Conservation (phyloP, 2,797 vertebrate genomes). For the Platalea minor region DNA sequence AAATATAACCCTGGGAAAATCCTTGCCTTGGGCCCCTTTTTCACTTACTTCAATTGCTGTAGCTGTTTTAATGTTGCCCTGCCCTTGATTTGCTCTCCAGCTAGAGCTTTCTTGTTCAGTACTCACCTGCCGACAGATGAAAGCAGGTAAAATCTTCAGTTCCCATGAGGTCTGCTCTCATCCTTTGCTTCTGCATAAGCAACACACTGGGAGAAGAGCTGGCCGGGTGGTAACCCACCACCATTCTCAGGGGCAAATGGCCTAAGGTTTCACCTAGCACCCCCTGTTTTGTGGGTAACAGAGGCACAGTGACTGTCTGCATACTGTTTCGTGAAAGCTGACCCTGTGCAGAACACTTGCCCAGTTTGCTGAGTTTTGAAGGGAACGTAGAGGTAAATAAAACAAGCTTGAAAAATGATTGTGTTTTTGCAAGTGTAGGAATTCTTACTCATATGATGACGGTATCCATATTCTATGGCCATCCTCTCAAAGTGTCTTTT, state of each 20-base stretch:
- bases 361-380: not conserved
- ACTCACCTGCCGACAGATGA: not conserved
- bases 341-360: not conserved
- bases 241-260: fast-evolving
- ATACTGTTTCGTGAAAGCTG: not conserved
- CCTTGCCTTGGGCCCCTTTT: not conserved
- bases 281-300: not conserved
- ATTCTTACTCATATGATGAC: not conserved
- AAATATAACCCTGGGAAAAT: not conserved
- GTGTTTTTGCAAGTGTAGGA: not conserved
- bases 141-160: not conserved
- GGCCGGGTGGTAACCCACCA: not conserved
- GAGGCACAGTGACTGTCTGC: not conserved
- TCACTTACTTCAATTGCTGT: not conserved
- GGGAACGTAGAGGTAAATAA: not conserved
- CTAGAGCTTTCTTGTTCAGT: not conserved
- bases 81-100: not conserved
- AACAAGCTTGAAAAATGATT: not conserved
- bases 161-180: not conserved
- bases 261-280: not conserved
- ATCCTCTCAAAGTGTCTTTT: not conserved
- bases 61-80: not conserved
- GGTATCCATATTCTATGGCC: not conserved
- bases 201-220: not conserved
- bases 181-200: not conserved